phyloP scores from a whole-genome alignment of 1,140 invertebrate genomes.

The Drusus annulatus region DNA sequence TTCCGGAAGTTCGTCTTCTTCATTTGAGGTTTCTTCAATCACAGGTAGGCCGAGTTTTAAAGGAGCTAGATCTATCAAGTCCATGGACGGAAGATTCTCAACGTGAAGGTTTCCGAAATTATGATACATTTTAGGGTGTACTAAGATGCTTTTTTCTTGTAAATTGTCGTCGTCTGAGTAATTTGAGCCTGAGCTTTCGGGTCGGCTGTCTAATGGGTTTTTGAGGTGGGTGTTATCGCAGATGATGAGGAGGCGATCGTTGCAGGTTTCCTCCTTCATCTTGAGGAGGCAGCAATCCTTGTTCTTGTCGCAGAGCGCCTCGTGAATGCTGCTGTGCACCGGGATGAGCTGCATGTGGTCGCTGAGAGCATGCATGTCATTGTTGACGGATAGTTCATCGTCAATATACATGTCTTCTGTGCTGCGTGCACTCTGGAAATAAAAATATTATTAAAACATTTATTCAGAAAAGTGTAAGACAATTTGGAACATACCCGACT shows the following conservation, averaged over 20 bases:
- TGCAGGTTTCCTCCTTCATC: slow-evolving; percentile 60
- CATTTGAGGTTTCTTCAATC: slow-evolving; percentile 52
- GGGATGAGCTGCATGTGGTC: slow-evolving; percentile 66
- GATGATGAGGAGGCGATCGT: slow-evolving; percentile 45
- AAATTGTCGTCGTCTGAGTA: slow-evolving; percentile 40
- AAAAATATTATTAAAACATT: no score
- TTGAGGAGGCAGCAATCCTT: slow-evolving; percentile 69
- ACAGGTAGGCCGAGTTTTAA: slow-evolving; percentile 18
- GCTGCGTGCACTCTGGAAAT: slow-evolving; percentile 68
- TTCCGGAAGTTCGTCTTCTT: slow-evolving; percentile 41
- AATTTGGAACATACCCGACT: no score
- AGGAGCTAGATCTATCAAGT: slow-evolving; percentile 39
- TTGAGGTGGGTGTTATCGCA: slow-evolving; percentile 34
- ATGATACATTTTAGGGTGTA: not conserved
- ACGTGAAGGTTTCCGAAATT: slow-evolving; percentile 32
- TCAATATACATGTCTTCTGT: slow-evolving; percentile 71
- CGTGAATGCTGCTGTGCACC: slow-evolving; percentile 66
- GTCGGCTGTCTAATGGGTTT: not conserved
- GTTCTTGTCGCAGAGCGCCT: slow-evolving; percentile 66
- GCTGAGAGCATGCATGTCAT: slow-evolving; percentile 66
- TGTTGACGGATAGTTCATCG: slow-evolving; percentile 68
- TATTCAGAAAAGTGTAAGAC: no score
- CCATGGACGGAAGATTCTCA: slow-evolving; percentile 6
- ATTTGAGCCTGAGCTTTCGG: not conserved
- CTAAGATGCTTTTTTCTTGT: not conserved